Base-by-base conservation (phyloP, 2,797 vertebrate genomes). In the Dipus sagitta region DNA sequence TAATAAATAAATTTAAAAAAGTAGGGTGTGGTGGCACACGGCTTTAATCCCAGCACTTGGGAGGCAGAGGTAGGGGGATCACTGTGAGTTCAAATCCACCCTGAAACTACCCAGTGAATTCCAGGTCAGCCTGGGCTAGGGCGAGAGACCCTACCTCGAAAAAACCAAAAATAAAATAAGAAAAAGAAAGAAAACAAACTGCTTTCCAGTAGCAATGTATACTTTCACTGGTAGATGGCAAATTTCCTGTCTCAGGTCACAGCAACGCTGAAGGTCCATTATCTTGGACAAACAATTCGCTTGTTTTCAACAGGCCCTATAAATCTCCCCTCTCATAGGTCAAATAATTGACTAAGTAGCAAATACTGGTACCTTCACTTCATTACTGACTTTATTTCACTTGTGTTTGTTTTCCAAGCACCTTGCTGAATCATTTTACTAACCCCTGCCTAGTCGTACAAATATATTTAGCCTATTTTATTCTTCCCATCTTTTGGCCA, bases 231-330 rank as follows among this genome's bases (percentile, higher is more conserved):
- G 32, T 20, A 90, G 58, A 4, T 68, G 52, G 72, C 17, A 28
- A 88, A 81, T 86, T 67, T 85, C 62, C 64, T 91, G 32, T 32
- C 15, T 32, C 15, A 75, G 4, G 30, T 26, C 28, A 85, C 28
- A 82, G 20, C 76, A 47, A 71, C 24, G 86, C 21, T 54, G 60
- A 90, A 17, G 42, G 34, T 58, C 15, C 20, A 24, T 4, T 60
- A 64, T 23, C 47, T 80, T n/a, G n/a, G 13, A 85, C n/a, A 90
- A 58, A 92, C 67, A 10, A 86, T 15, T 90, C 38, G 88, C 8
- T 84, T 81, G 26, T 74, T 86, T 54, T 94, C 42, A 90, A 90
- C 28, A 86, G 30, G 42, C 64, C n/a, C 88, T 83, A 78, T 85
- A 87, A 87, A 93, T 52, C 34, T 75, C 86, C 86, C 60, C 62